Evolutionary conservation across 2,888 invertebrate species (phyloP), one percentile per base, ranked within the genome.

Genomic region (Amorpha juglandis): DNA sequence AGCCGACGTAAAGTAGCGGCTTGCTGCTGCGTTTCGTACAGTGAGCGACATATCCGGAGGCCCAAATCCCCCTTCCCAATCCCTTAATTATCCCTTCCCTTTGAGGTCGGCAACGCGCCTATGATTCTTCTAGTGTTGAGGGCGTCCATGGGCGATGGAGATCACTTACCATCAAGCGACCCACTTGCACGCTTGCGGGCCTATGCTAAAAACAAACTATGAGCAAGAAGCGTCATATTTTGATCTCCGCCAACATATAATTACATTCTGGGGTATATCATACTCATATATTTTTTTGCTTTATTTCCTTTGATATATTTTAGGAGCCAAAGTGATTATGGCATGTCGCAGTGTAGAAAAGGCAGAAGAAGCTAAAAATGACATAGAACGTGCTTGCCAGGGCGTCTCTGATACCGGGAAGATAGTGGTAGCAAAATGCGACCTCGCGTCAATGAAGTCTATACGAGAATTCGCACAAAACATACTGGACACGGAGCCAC

Each of bases 401-500:
- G 81, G 83, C 55, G 63, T 82, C 58, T 77, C 79, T 78, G 94
- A 86, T 0, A 86, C 86, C 62, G 95, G 95, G 0, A 83, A 91
- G 64, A 74, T 95, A 27, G 79, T 93, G 1, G 74, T 95, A 0
- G 89, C 92, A 11, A 87, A 94, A 80, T 90, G 95, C 84, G 95
- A 96, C 79, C 89, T 96, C 3, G 85, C 90, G 14, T 95, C 95
- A 8, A 79, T 96, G 47, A 88, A 88, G 16, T 95, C 95, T n/a
- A 94, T 96, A 0, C 79, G 94, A 50, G 91, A 94, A 67, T 96
- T 95, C 76, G 95, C 95, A 14, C 85, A 92, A 68, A 86, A 81
- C 63, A 80, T 95, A n/a, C 69, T 94, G 21, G 88, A 94, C 42
- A 94, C 92, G 0, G 95, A 96, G 85, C 77, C 90, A 0, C 91